Percentiles rank a stretch among this genome's conserved stretches.
phyloP scores from a whole-genome alignment of 1,140 invertebrate species.

The Saxidomus purpurata region DNA sequence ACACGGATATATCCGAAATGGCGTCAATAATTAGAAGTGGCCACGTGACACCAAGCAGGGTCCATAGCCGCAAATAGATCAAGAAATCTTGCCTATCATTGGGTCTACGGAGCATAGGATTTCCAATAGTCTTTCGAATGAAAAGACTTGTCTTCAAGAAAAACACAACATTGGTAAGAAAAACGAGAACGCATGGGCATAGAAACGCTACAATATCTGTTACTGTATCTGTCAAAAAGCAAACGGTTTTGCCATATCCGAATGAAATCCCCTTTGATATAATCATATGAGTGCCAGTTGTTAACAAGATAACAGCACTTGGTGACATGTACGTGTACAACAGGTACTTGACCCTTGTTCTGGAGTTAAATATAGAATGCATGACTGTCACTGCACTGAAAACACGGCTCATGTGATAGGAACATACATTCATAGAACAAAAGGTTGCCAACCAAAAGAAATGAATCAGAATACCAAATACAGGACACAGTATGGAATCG shows the following conservation, averaged over 20 bases:
- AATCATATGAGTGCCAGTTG: not conserved
- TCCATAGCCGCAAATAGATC: conserved; percentile 66
- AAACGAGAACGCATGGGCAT: conserved; percentile 37
- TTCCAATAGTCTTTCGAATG: conserved; percentile 27
- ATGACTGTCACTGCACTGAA: conserved; percentile 69
- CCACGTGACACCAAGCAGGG: conserved; percentile 88
- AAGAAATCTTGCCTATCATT: conserved; percentile 12
- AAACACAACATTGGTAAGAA: conserved; percentile 62
- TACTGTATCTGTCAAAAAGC: conserved; percentile 61
- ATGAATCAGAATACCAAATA: conserved; percentile 92
- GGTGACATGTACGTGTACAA: conserved; percentile 53
- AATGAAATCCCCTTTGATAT: conserved; percentile 10
- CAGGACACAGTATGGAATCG: conserved; percentile 76
- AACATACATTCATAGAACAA: conserved; percentile 98
- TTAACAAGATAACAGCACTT: not conserved
- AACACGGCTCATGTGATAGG: conserved; percentile 88
- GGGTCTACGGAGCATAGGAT: not conserved
- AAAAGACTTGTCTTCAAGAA: conserved; percentile 42
- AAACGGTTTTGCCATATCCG: conserved; percentile 60
- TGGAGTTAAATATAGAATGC: not conserved
- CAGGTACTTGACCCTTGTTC: not conserved
- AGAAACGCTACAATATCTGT: conserved; percentile 50
- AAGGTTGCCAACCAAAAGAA: conserved; percentile 96
- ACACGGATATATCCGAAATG: conserved; percentile 84
- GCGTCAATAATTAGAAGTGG: conserved; percentile 88